A percentile compares a stretch with the other conserved stretches of the same genome.
Conservation (phyloP, 2,113 vertebrate genomes). For the Pseudonaja textilis region DNA sequence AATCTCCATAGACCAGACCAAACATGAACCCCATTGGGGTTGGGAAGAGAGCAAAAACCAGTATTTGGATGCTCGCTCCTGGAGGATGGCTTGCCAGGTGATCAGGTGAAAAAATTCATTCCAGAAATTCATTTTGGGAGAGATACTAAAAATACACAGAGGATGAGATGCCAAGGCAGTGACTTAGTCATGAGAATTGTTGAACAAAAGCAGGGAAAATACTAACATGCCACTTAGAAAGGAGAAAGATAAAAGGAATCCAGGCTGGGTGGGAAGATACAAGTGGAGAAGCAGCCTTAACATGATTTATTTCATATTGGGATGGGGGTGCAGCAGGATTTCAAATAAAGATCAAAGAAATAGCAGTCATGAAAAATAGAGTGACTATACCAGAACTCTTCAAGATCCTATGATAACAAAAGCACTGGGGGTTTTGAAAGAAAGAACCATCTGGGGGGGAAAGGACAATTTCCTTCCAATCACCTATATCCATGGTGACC, state of each 20-base stretch:
- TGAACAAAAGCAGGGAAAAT: slow-evolving; percentile 40
- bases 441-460: neutral
- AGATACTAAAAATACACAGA: slow-evolving; percentile 49
- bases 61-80: slow-evolving; percentile 9
- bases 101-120: slow-evolving; percentile 48
- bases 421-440: neutral
- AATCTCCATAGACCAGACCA: neutral
- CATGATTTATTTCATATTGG: neutral
- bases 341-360: slow-evolving; percentile 14
- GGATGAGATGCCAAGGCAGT: slow-evolving; percentile 41
- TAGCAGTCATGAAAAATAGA: slow-evolving; percentile 18
- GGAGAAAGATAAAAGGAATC: slow-evolving; percentile 7
- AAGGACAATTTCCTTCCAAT: neutral
- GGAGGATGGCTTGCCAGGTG: neutral
- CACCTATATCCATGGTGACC: neutral
- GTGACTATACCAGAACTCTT: neutral
- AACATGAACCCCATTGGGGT: neutral
- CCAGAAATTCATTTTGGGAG: slow-evolving; percentile 40
- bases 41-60: neutral
- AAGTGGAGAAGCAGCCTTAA: neutral
- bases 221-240: neutral
- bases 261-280: neutral
- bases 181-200: slow-evolving; percentile 25
- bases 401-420: neutral
- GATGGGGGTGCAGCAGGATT: neutral